Conservation (phyloP, 30 jellyfish, hydroid and myxozoan species). For the Pseudorhiza aurosa region DNA sequence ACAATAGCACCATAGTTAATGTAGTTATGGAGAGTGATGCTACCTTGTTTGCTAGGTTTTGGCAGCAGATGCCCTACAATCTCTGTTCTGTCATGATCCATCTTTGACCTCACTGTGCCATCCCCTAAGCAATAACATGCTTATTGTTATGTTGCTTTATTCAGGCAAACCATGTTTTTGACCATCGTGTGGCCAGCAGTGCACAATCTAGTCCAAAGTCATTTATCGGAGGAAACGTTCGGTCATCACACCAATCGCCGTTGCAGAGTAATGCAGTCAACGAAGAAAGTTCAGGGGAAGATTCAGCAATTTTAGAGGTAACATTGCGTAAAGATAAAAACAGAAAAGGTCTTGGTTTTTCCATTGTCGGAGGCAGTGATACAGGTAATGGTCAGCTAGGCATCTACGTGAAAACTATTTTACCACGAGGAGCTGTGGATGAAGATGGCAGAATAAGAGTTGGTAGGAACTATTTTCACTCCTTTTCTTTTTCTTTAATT, state of each 20-base stretch:
- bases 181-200: conserved; percentile 30
- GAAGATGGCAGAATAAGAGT: conserved; percentile 84
- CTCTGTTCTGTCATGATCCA: too few species aligned
- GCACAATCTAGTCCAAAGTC: conserved; percentile 42
- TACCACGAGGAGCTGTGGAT: conserved; percentile 91
- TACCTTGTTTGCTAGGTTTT: too few species aligned
- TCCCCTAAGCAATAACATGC: too few species aligned
- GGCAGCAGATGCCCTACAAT: too few species aligned
- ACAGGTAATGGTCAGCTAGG: conserved; percentile 65
- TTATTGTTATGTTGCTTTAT: background rate
- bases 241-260: conserved; percentile 42
- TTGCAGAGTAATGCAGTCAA: background rate
- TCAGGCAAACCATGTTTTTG: conserved; percentile 22
- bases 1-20: too few species aligned
- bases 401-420: conserved; percentile 67
- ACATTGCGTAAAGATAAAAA: conserved; percentile 66
- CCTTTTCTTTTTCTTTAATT: background rate
- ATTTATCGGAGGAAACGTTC: conserved; percentile 24
- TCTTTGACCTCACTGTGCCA: too few species aligned
- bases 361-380: conserved; percentile 94
- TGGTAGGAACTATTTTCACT: conserved; percentile 50
- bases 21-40: too few species aligned
- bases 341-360: conserved; percentile 82
- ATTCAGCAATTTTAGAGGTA: background rate
- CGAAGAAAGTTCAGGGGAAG: background rate